These are phyloP conservation scores for Struthidea cinerea DNA, from an alignment of 2,113 vertebrate species.

Conservation along the genomic window DNA sequence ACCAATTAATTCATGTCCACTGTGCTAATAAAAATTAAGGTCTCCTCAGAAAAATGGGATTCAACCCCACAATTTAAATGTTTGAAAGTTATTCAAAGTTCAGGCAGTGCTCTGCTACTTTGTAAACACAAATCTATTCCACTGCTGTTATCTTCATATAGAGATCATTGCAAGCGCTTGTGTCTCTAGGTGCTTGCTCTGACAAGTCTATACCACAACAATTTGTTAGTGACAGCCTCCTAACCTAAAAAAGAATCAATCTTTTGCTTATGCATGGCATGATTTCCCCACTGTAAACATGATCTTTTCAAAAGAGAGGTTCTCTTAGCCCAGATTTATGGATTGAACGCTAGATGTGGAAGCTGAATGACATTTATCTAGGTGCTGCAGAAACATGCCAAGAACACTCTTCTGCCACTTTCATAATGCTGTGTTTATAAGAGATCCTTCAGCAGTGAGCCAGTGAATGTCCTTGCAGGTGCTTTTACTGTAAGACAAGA, in stretches of 20 bases:
- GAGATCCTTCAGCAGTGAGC: neutral
- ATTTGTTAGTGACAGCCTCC: constrained; percentile 4
- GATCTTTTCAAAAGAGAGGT: neutral
- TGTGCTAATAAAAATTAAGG: neutral
- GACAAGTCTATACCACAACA: neutral
- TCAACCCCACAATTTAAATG: neutral
- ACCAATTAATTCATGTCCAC: neutral
- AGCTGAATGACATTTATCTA: neutral
- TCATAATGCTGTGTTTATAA: neutral
- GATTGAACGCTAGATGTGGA: neutral
- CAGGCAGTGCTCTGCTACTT: neutral
- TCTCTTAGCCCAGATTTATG: constrained; percentile 11
- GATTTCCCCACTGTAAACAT: neutral
- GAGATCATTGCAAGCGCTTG: neutral
- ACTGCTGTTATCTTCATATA: neutral
- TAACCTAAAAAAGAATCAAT: neutral
- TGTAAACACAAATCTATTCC: neutral
- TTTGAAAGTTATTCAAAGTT: neutral
- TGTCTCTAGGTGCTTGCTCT: neutral
- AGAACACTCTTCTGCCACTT: neutral
- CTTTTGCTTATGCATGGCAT: neutral
- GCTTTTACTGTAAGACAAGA: neutral
- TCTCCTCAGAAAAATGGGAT: neutral
- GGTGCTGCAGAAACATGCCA: neutral
- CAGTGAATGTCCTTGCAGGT: neutral